phyloP scores from a whole-genome alignment of 1,140 invertebrate genomes.

The Megalonaias nervosa region DNA sequence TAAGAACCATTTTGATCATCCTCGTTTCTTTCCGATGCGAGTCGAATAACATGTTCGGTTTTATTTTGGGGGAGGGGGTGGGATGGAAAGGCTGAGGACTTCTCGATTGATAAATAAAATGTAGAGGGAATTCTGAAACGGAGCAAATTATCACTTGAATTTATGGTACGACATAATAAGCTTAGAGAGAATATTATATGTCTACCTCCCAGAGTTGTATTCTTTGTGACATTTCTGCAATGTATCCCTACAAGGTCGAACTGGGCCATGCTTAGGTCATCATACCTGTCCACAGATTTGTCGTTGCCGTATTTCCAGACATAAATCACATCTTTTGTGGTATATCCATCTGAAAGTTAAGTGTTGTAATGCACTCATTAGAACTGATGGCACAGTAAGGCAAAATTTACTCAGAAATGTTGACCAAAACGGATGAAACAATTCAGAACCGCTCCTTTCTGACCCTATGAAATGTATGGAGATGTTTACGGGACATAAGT shows the following conservation, averaged over 20 bases:
- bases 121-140: no score
- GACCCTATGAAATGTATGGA: background rate
- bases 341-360: slow-evolving; percentile 87
- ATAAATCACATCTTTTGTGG: slow-evolving; percentile 89
- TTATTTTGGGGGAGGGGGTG: no score
- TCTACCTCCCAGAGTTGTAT: slow-evolving; percentile 38
- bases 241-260: slow-evolving; percentile 63
- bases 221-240: slow-evolving; percentile 41
- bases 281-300: slow-evolving; percentile 56
- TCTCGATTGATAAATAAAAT: no score
- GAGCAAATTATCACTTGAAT: no score
- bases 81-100: no score
- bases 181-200: no score
- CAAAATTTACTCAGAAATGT: no score
- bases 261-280: slow-evolving; percentile 65
- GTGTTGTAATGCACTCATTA: background rate
- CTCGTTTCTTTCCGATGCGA: no score
- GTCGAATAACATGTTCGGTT: no score
- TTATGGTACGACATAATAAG: no score
- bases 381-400: no score
- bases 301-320: slow-evolving; percentile 79
- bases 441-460: background rate
- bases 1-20: no score
- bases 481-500: background rate
- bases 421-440: background rate